Evolutionary conservation across 2,888 invertebrate species (phyloP), one percentile per base, ranked within the genome.

Genomic region (Lacanobia oleracea): DNA sequence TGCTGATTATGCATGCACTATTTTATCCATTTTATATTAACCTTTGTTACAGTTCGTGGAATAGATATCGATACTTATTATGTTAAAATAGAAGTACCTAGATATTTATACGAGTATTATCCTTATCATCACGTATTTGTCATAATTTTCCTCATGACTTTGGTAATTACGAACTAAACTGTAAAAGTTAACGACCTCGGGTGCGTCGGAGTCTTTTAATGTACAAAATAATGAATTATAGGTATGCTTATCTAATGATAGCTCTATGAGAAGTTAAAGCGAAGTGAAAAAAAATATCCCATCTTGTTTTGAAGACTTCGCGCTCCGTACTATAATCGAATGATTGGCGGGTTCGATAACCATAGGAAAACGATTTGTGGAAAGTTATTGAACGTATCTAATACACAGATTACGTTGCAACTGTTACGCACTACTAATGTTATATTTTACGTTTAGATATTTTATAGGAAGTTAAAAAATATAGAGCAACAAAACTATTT

Each of bases 141-240:
- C 21, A 63, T 65, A 37, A 80, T 78, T 78, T 70, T 75, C 56
- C 65, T 74, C 53, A n/a, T 67, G 23, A 68, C 14, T 69, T 64
- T 67, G 71, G 70, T 59, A 77, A 72, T 79, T 78, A 67, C 50
- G 45, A 53, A 43, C 65, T 61, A 67, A 71, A 75, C 50, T 69
- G 75, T 54, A 68, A 75, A 80, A 75, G 79, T 75, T 75, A 81
- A 79, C 57, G 72, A 84, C 73, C 84, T 70, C 48, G 67, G 69
- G 43, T 72, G 45, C n/a, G 68, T 51, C 76, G 74, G 56, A 66
- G 61, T 72, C 72, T 45, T 65, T 79, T 66, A 71, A 45, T 75
- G 33, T 60, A 64, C 63, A 68, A 54, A 27, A 66, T 60, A 65
- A 70, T 67, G n/a, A 54, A 61, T 65, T 12, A 79, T 69, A 70